phyloP scores from a whole-genome alignment of 2,888 invertebrate genomes.

The Platycheirus rosarum region DNA sequence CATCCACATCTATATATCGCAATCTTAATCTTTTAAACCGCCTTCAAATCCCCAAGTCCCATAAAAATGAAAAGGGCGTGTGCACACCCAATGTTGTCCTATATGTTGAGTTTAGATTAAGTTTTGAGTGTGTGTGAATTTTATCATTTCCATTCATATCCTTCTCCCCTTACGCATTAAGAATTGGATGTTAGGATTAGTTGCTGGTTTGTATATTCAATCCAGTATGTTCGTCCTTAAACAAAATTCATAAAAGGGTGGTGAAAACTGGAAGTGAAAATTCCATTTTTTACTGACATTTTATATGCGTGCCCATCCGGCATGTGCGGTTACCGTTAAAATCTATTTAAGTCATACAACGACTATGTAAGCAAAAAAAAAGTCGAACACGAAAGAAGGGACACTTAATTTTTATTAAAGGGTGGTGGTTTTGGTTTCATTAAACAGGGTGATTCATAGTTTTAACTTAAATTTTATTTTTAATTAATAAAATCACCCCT shows the following conservation, averaged over 20 bases:
- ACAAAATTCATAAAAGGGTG: background rate
- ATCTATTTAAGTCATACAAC: conserved; percentile 59
- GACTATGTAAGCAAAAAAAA: conserved; percentile 8
- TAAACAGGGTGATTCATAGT: no score
- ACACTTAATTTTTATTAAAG: background rate
- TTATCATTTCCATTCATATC: conserved; percentile 16
- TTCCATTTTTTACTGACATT: conserved; percentile 48
- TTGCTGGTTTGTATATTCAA: conserved; percentile 6
- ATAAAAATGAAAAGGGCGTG: conserved; percentile 44
- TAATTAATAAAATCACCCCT: no score
- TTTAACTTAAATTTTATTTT: no score
- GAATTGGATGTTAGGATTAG: conserved; percentile 55
- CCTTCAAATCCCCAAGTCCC: conserved; percentile 6
- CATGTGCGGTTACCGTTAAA: conserved; percentile 52
- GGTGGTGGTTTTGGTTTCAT: background rate
- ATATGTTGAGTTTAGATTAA: conserved; percentile 52
- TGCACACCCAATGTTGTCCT: background rate
- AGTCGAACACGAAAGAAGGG: background rate
- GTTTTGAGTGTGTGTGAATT: conserved; percentile 38
- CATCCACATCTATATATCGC: conserved; percentile 56
- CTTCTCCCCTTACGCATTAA: background rate
- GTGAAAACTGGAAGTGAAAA: conserved; percentile 61
- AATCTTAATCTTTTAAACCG: conserved; percentile 56
- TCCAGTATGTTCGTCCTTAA: background rate
- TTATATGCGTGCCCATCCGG: conserved; percentile 61